phyloP scores from a whole-genome alignment of 1,140 invertebrate genomes.

The Drosophila burlai region DNA sequence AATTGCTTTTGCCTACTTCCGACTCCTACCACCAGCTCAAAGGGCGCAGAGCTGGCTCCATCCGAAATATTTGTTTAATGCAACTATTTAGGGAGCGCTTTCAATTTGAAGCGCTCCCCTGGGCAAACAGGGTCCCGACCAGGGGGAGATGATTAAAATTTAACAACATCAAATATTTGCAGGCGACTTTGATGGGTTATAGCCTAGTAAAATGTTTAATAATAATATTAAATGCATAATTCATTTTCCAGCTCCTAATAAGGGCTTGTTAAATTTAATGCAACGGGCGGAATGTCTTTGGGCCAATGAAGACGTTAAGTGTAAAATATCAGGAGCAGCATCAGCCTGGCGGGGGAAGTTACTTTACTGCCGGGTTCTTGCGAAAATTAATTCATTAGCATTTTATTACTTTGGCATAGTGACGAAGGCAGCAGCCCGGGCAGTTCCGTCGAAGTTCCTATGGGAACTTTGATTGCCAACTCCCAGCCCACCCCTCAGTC shows the following conservation, averaged over 20 bases:
- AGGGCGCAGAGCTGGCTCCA: slow-evolving; percentile 1
- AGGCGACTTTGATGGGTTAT: slow-evolving; percentile 43
- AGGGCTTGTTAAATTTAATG: slow-evolving; percentile 64
- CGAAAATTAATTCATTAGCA: slow-evolving; percentile 82
- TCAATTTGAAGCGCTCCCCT: slow-evolving; percentile 46
- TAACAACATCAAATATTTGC: slow-evolving; percentile 54
- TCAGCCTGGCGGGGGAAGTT: neutral
- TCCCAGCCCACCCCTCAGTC: neutral
- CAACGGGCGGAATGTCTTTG: slow-evolving; percentile 45
- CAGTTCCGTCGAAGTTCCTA: slow-evolving; percentile 13
- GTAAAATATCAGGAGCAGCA: slow-evolving; percentile 33
- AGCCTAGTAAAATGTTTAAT: slow-evolving; percentile 34
- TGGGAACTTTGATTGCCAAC: slow-evolving; percentile 18
- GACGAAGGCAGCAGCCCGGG: slow-evolving; percentile 27
- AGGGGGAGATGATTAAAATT: slow-evolving; percentile 45
- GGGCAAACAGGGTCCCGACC: slow-evolving; percentile 3
- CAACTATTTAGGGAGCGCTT: slow-evolving; percentile 54
- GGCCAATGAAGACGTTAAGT: slow-evolving; percentile 39
- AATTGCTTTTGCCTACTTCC: slow-evolving; percentile 69
- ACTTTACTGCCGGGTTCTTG: slow-evolving; percentile 68
- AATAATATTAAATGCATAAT: slow-evolving; percentile 62
- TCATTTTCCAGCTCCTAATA: slow-evolving; percentile 60
- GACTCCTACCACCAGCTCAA: slow-evolving; percentile 18
- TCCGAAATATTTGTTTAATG: slow-evolving; percentile 51
- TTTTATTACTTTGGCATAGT: slow-evolving; percentile 69